Percentiles rank a stretch among this genome's conserved stretches.
phyloP scores from a whole-genome alignment of 2,113 vertebrate genomes.

The Embiotoca jacksoni region DNA sequence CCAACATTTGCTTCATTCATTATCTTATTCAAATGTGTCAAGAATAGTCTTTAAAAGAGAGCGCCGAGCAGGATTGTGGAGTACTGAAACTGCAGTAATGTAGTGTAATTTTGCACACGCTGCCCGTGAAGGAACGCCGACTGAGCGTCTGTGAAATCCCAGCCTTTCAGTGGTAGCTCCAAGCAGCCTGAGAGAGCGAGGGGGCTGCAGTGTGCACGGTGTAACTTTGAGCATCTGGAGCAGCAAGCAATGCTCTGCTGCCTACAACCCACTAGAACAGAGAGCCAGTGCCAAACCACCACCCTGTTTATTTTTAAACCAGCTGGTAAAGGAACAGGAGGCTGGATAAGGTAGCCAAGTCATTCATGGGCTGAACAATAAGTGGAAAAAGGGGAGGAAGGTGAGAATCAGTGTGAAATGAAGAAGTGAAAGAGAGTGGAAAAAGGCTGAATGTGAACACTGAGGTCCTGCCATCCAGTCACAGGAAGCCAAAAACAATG shows the following conservation, averaged over 20 bases:
- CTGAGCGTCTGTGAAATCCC: slow-evolving; percentile 75
- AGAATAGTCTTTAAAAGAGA: slow-evolving; percentile 48
- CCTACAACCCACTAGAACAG: slow-evolving; percentile 61
- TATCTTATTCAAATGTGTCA: slow-evolving; percentile 69
- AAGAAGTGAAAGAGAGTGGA: slow-evolving; percentile 23
- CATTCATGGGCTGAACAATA: slow-evolving; percentile 65
- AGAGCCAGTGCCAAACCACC: slow-evolving; percentile 56
- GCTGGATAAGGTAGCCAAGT: slow-evolving; percentile 45
- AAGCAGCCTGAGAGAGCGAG: slow-evolving; percentile 49
- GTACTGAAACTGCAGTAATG: slow-evolving; percentile 76
- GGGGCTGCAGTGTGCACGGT: slow-evolving; percentile 50
- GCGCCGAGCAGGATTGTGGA: slow-evolving; percentile 48
- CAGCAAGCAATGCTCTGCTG: slow-evolving; percentile 56
- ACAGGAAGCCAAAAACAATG: slow-evolving; percentile 71
- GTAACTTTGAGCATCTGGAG: slow-evolving; percentile 76
- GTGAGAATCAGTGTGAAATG: slow-evolving; percentile 48
- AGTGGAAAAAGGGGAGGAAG: slow-evolving; percentile 58
- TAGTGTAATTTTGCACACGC: slow-evolving; percentile 52
- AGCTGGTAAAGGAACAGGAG: slow-evolving; percentile 68
- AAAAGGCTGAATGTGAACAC: slow-evolving; percentile 18
- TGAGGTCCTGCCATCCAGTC: slow-evolving; percentile 25
- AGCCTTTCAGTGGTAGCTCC: slow-evolving; percentile 79
- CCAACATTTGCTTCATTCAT: slow-evolving; percentile 66
- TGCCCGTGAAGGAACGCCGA: slow-evolving; percentile 64
- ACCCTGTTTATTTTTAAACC: slow-evolving; percentile 64